Evolutionary conservation across 2,888 invertebrate genomes (phyloP).

Genomic region (Acronicta leporina): DNA sequence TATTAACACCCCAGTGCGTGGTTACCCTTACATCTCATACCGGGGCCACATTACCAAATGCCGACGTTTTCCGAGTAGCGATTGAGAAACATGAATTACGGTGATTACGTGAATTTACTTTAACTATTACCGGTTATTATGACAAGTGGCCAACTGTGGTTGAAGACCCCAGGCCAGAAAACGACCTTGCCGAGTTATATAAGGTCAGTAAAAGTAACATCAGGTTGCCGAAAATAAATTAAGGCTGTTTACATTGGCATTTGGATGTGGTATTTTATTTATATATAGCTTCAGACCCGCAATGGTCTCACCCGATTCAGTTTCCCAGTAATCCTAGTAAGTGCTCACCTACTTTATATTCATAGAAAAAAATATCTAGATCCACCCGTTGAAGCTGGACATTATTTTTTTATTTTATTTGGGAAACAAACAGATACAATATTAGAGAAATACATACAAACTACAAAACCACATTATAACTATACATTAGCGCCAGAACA

Average conservation of each 20-base stretch:
- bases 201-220: constrained; percentile 41
- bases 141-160: constrained; percentile 8
- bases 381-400: no score
- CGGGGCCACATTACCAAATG: constrained; percentile 30
- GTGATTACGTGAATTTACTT: constrained; percentile 32
- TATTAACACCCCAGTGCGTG: constrained; percentile 2
- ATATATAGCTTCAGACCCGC: no score
- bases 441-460: no score
- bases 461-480: no score
- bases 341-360: no score
- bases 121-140: constrained; percentile 16
- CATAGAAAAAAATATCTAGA: no score
- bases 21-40: constrained; percentile 23
- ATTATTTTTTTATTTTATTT: no score
- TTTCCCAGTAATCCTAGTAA: no score
- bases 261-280: no score
- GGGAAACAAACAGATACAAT: no score
- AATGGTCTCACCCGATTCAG: no score
- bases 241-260: background rate
- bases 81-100: constrained; percentile 39
- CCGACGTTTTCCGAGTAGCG: constrained; percentile 23
- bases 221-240: background rate
- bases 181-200: constrained; percentile 40
- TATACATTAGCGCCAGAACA: no score
- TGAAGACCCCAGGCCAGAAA: constrained; percentile 9